Conservation (phyloP, 2,797 vertebrate genomes). For the Graptemys geographica region DNA sequence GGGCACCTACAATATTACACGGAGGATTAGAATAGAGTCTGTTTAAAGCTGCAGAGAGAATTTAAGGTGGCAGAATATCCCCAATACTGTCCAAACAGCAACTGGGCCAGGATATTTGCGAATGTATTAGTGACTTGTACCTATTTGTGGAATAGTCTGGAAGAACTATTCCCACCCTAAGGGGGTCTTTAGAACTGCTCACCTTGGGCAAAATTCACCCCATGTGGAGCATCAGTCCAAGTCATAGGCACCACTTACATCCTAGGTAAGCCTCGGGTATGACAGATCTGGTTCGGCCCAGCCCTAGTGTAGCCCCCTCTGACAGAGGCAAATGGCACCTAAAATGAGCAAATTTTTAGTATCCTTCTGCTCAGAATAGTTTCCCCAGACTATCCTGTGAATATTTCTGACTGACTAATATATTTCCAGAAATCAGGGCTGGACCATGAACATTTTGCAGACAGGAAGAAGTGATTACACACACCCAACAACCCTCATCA, state of each 20-base stretch:
- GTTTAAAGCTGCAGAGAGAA: not conserved
- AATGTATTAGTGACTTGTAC: not conserved
- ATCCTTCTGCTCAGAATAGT: not conserved
- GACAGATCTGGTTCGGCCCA: not conserved
- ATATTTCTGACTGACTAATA: not conserved
- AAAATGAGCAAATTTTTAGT: not conserved
- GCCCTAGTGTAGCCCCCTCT: not conserved
- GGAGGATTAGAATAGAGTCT: not conserved
- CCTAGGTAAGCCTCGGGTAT: not conserved
- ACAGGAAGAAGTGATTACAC: not conserved
- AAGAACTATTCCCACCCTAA: not conserved
- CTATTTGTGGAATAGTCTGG: not conserved
- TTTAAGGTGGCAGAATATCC: not conserved
- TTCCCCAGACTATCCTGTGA: fast-evolving
- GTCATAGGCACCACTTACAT: not conserved
- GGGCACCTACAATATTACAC: not conserved
- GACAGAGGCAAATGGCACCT: not conserved
- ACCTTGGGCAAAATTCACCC: not conserved
- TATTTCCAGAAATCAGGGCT: not conserved
- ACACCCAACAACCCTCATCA: not conserved
- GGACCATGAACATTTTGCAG: not conserved
- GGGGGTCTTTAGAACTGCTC: not conserved
- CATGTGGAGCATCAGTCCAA: not conserved
- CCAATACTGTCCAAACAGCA: not conserved
- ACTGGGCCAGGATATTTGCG: not conserved